Conservation (phyloP, 2,888 invertebrate species). For the Melinaea marsaeus region DNA sequence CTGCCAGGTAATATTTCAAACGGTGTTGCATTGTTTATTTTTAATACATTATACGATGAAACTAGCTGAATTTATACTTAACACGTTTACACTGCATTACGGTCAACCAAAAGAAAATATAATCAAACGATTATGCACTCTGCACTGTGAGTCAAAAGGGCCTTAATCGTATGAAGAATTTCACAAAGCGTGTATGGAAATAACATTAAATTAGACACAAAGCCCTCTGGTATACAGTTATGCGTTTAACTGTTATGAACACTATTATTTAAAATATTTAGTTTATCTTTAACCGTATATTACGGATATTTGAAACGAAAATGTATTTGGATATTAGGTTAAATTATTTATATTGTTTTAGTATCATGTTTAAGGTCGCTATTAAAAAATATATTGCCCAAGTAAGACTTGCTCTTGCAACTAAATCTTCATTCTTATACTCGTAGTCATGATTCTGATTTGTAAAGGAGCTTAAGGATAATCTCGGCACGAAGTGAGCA, state of each 20-base stretch:
- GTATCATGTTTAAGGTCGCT: too few relatives aligned
- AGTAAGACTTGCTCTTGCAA: too few relatives aligned
- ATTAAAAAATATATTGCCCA: too few relatives aligned
- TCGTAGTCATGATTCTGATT: too few relatives aligned
- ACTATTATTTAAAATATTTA: conserved; percentile 3
- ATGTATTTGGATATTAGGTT: neutral
- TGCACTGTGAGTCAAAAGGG: neutral
- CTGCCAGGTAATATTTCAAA: conserved; percentile 12
- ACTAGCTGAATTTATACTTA: conserved; percentile 32
- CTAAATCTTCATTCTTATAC: too few relatives aligned
- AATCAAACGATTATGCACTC: neutral
- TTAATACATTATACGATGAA: conserved; percentile 27
- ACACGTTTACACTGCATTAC: conserved; percentile 31
- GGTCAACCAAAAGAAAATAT: neutral
- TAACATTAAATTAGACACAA: conserved; percentile 25
- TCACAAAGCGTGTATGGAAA: conserved; percentile 11
- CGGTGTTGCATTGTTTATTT: conserved; percentile 23
- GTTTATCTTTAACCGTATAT: neutral
- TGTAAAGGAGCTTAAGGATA: too few relatives aligned
- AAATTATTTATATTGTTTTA: too few relatives aligned
- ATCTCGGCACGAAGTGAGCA: too few relatives aligned
- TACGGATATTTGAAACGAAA: neutral
- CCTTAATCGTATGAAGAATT: neutral
- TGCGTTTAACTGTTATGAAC: conserved; percentile 1
- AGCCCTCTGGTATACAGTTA: conserved; percentile 22